Evolutionary conservation across 2,888 invertebrate species (phyloP).

Genomic region (Agonum fuliginosum): DNA sequence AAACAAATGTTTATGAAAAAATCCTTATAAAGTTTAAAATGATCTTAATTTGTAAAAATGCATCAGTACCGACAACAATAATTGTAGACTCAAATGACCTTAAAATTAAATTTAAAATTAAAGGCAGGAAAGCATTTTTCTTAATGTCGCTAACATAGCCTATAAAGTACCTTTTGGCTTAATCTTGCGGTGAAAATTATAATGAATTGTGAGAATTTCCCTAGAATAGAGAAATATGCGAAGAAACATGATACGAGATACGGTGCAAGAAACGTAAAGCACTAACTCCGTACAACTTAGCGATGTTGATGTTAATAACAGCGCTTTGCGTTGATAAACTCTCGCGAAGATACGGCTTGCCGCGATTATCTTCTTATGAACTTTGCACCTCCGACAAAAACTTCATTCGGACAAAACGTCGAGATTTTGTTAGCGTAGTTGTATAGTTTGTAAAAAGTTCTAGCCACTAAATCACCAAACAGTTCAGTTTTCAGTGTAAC

Average conservation of each 20-base stretch:
- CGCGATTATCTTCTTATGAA: slow-evolving; percentile 42
- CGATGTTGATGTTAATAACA: slow-evolving; percentile 48
- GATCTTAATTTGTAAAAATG: too few species aligned
- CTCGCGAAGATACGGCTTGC: neutral
- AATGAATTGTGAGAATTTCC: slow-evolving; percentile 29
- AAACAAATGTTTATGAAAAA: too few species aligned
- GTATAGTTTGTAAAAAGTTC: slow-evolving; percentile 24
- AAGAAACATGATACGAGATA: slow-evolving; percentile 41
- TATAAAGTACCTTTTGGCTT: too few species aligned
- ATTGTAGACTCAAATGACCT: too few species aligned
- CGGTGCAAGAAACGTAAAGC: slow-evolving; percentile 33
- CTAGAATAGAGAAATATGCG: slow-evolving; percentile 27
- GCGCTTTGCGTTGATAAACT: slow-evolving; percentile 38
- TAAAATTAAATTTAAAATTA: too few species aligned
- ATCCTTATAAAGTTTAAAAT: too few species aligned
- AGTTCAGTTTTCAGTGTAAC: neutral
- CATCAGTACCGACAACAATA: too few species aligned
- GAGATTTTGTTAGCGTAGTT: slow-evolving; percentile 42
- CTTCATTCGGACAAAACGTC: slow-evolving; percentile 6
- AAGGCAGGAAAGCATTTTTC: too few species aligned
- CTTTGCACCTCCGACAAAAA: slow-evolving; percentile 24
- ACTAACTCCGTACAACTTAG: slow-evolving; percentile 37
- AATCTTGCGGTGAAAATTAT: slow-evolving; percentile 14
- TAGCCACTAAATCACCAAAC: slow-evolving; percentile 44
- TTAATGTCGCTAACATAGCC: too few species aligned